A percentile compares a stretch with the other conserved stretches of the same genome.
Evolutionary conservation across 2,113 vertebrate species (phyloP).

Genomic region (Ameiurus melas): DNA sequence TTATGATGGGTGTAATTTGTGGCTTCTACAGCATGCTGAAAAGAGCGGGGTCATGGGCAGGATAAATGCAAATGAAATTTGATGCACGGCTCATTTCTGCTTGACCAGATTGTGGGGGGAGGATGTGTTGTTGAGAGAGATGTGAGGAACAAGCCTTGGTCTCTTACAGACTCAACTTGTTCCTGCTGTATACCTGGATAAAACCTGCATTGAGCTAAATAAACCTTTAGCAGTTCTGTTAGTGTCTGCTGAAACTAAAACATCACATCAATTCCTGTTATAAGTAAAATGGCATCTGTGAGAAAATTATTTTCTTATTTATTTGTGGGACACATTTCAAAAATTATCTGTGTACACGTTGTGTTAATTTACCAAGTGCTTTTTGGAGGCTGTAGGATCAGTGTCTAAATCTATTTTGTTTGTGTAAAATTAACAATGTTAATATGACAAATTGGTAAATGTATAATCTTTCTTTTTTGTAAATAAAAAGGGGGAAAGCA

Average conservation of each 20-base stretch:
- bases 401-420: not conserved
- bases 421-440: not conserved
- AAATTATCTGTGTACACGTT: not conserved
- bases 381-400: not conserved
- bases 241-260: not conserved
- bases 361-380: not conserved
- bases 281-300: not conserved
- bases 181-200: not conserved
- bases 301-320: not conserved
- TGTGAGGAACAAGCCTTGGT: slow-evolving; percentile 56
- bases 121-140: slow-evolving; percentile 5
- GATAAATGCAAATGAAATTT: slow-evolving; percentile 84
- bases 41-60: slow-evolving; percentile 73
- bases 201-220: not conserved
- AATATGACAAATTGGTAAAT: not conserved
- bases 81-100: slow-evolving; percentile 75
- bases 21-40: slow-evolving; percentile 68
- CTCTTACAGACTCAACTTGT: slow-evolving; percentile 52
- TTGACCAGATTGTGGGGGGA: slow-evolving; percentile 68
- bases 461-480: not conserved
- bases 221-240: not conserved
- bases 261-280: not conserved
- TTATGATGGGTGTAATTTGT: slow-evolving; percentile 80
- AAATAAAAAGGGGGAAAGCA: not conserved
- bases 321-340: not conserved